These are phyloP conservation scores for Sebastes hopkinsi DNA, from an alignment of 2,797 vertebrate genomes.

Conservation along the genomic window DNA sequence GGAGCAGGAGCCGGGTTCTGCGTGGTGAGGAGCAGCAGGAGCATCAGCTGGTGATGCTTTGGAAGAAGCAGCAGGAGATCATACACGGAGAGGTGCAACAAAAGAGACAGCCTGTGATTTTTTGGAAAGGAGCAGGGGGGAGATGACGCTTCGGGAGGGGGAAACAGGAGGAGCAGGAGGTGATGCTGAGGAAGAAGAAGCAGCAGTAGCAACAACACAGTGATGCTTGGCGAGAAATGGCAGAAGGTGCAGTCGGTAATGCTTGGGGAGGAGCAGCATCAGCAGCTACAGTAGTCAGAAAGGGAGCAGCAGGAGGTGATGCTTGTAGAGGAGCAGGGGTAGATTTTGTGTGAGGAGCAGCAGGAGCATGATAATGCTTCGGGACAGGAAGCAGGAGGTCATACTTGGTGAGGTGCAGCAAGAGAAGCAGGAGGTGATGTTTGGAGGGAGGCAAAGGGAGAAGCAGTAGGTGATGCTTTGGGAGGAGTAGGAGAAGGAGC, in stretches of 20 bases:
- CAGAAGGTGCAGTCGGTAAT: not conserved
- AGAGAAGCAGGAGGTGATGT: not conserved
- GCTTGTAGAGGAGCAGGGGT: too few species aligned
- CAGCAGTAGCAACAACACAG: not conserved
- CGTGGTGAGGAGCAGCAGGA: not conserved
- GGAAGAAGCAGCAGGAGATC: not conserved
- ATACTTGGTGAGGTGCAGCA: not conserved
- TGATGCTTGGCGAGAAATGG: not conserved
- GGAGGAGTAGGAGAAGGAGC: not conserved
- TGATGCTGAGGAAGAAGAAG: not conserved
- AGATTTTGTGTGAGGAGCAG: not conserved
- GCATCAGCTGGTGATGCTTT: not conserved
- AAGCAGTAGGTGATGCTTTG: not conserved
- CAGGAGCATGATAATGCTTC: not conserved
- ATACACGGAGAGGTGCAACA: not conserved
- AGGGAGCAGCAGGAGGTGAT: not conserved
- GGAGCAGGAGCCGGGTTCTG: not conserved
- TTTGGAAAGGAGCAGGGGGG: not conserved
- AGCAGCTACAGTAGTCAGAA: not conserved
- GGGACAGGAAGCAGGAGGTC: slow-evolving; percentile 1
- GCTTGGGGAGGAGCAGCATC: not conserved
- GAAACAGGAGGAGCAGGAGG: not conserved
- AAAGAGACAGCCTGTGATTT: slow-evolving; percentile 8
- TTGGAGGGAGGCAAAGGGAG: not conserved
- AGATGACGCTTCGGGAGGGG: not conserved